A percentile compares a stretch with the other conserved stretches of the same genome.
phyloP scores from a whole-genome alignment of 2,888 invertebrate genomes.

The Parasteatoda lunata region DNA sequence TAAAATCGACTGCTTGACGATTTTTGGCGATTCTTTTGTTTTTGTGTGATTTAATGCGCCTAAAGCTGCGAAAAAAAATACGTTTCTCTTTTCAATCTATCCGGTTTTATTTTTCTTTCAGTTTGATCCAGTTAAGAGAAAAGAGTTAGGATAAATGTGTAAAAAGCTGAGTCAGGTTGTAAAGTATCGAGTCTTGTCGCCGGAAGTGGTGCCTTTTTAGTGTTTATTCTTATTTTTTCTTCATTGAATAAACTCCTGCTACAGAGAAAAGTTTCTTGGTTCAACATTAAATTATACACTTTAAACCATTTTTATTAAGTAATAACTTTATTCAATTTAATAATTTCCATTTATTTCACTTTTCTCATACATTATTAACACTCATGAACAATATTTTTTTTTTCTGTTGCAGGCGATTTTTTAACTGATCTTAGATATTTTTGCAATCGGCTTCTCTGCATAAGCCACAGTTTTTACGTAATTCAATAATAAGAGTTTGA shows the following conservation, averaged over 20 bases:
- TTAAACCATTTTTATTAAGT: too few species aligned
- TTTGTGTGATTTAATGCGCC: constrained; percentile 6
- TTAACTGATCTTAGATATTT: too few species aligned
- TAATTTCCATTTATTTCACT: too few species aligned
- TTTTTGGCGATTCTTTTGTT: background rate
- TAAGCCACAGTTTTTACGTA: too few species aligned
- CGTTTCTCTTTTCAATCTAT: background rate
- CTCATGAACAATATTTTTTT: too few species aligned
- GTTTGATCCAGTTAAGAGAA: background rate
- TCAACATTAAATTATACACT: too few species aligned
- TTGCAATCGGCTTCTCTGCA: too few species aligned
- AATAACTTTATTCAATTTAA: too few species aligned
- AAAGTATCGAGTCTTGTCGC: constrained; percentile 38
- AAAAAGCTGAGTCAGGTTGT: constrained; percentile 34
- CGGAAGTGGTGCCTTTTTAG: constrained; percentile 10
- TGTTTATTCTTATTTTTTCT: background rate
- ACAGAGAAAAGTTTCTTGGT: too few species aligned
- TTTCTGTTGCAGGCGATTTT: too few species aligned
- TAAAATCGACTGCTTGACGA: constrained; percentile 5
- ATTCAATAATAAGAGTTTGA: too few species aligned
- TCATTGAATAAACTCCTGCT: background rate
- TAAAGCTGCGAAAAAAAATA: background rate
- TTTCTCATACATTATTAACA: too few species aligned
- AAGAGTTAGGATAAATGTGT: constrained; percentile 30
- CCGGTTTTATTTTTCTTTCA: background rate